Evolutionary conservation across 2,888 invertebrate genomes (phyloP).

Genomic region (Rotaria magnacalcarata): DNA sequence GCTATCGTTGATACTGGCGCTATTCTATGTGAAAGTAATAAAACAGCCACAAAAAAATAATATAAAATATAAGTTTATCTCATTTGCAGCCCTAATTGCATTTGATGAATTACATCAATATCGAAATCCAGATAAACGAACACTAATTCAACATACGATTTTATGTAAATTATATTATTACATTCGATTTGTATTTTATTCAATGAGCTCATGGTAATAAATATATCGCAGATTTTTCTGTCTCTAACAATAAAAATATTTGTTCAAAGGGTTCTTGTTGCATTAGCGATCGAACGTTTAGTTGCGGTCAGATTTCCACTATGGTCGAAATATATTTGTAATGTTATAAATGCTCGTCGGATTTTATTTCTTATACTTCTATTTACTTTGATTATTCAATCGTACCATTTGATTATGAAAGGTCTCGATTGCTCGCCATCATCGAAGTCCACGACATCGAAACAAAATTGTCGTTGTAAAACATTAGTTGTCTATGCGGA

Average conservation of each 20-base stretch:
- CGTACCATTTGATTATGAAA: background rate
- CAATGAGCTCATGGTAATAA: background rate
- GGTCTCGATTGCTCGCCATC: conserved; percentile 1
- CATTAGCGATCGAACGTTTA: conserved; percentile 29
- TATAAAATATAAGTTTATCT: background rate
- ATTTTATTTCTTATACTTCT: conserved; percentile 9
- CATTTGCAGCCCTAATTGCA: background rate
- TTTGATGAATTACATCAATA: conserved; percentile 18
- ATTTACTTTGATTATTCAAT: conserved; percentile 23
- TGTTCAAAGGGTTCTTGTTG: background rate
- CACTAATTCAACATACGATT: background rate
- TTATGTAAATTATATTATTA: conserved; percentile 31
- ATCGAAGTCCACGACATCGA: background rate
- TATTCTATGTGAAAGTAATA: conserved; percentile 21
- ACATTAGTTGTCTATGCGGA: background rate
- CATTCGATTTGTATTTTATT: conserved; percentile 34
- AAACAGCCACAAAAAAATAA: background rate
- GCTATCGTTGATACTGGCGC: conserved; percentile 30
- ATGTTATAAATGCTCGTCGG: conserved; percentile 23
- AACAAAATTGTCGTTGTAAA: background rate
- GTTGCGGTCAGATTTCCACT: conserved; percentile 21
- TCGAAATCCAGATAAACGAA: background rate
- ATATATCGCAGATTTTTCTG: no score
- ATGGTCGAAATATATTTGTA: conserved; percentile 33
- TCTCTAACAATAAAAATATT: no score